Base-by-base conservation (phyloP, 1,140 invertebrate species). In the Oedothorax gibbosus region DNA sequence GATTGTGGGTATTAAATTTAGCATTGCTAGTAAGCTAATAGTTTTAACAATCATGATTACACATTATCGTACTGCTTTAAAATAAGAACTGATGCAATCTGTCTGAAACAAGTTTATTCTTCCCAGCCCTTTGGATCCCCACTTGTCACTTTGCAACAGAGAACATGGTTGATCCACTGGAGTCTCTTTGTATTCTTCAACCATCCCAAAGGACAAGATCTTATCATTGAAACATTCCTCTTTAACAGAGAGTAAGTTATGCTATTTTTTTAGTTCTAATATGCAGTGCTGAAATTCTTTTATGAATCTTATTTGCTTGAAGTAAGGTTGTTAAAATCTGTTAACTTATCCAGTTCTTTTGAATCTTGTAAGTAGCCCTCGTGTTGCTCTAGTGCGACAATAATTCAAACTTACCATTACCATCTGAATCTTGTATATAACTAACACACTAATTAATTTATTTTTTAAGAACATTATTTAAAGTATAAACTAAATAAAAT, bases 161-260 rank as follows among this genome's bases (percentile, higher is more conserved):
- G 99, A 64, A 99, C 98, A 3, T 99, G 99, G 99, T 92, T 99
- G 0, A 97, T 99, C 87, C 99, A 99, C 91, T 99, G 99, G 99
- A 97, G 96, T 87, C 92, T 99, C 15, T 99, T 99, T 91, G 97
- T 99, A 0, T 99, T 99, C 90, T 99, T 99, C 92, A 99, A 99
- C 91, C 97, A 99, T 89, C 93, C 95, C 0, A 98, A 99, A 91
- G 89, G 98, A 21, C 92, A 96, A 79, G 98, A 99, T 89, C 92
- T 98, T 8, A 97, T 99, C 84, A 99, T 99, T 88, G 99, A 99
- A 88, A 96, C 99, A 94, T 99, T 99, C 89, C 91, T 99, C n/a
- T 83, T 78, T 89, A 94, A 96, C 88, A 96, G 96, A 65, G 92
- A 96, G 93, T 97, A 91, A 92, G 93, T 92, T 69, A 51, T 60